phyloP scores from a whole-genome alignment of 1,140 invertebrate genomes.

The Sarcophaga peregrina region DNA sequence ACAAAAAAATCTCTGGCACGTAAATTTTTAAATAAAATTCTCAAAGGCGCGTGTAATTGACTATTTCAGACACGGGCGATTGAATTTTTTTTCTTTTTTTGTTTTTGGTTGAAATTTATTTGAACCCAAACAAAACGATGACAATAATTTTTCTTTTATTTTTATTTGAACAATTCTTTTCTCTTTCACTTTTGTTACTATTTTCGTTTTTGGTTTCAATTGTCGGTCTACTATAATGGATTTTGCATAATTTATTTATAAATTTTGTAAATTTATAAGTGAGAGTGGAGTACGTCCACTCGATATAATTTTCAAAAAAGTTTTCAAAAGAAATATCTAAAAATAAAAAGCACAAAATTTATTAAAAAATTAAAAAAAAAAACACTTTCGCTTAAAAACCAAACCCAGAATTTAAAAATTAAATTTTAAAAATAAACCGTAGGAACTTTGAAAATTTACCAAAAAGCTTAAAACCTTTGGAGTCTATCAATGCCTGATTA shows the following conservation, averaged over 20 bases:
- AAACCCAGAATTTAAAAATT: not conserved
- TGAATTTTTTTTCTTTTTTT: not conserved
- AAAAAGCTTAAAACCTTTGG: too few relatives aligned
- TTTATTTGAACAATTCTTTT: not conserved
- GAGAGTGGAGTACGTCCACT: not conserved
- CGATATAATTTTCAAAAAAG: not conserved
- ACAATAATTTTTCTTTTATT: not conserved
- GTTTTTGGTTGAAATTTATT: too few relatives aligned
- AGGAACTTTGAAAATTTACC: not conserved
- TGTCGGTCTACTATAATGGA: not conserved
- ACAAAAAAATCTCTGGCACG: too few relatives aligned
- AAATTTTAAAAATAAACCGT: not conserved
- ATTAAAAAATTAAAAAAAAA: not conserved
- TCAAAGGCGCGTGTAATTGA: not conserved
- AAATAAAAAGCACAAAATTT: not conserved
- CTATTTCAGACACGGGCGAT: conserved; percentile 3
- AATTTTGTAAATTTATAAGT: too few relatives aligned
- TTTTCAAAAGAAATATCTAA: too few relatives aligned
- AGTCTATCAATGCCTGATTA: too few relatives aligned
- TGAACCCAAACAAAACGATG: not conserved
- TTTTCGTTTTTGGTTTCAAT: not conserved
- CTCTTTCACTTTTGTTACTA: conserved; percentile 15
- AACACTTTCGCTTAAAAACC: not conserved
- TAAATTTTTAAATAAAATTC: not conserved
- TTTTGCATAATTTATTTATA: not conserved